phyloP scores from a whole-genome alignment of 1,140 invertebrate genomes.

The Laodelphax striatellus region DNA sequence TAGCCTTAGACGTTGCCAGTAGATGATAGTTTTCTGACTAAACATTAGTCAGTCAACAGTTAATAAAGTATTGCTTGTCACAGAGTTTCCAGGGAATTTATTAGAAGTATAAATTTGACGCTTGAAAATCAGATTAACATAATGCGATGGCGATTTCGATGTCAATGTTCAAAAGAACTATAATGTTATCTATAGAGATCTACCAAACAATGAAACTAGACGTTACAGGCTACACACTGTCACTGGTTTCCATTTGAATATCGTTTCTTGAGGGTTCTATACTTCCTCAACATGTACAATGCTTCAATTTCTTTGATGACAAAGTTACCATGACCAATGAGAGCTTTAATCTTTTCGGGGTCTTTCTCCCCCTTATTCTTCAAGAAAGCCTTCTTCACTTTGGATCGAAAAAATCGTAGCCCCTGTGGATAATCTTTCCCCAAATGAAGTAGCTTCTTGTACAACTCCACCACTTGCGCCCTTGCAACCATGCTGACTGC shows the following conservation, averaged over 20 bases:
- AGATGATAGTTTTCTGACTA: no score
- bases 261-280: constrained; percentile 74
- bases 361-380: constrained; percentile 75
- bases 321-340: constrained; percentile 72
- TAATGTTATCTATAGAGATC: no score
- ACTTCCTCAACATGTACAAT: constrained; percentile 86
- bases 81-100: no score
- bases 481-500: not conserved
- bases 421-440: constrained; percentile 84
- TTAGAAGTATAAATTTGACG: no score
- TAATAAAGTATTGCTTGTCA: no score
- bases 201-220: no score
- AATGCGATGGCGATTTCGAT: no score
- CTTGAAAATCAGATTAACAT: no score
- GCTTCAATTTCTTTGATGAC: constrained; percentile 91
- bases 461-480: not conserved
- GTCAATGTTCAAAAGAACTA: no score
- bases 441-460: constrained; percentile 51
- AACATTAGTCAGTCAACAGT: no score
- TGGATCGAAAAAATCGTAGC: constrained; percentile 62
- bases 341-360: constrained; percentile 59
- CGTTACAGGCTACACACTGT: no score
- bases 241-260: constrained; percentile 47
- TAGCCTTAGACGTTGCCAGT: no score
- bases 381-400: constrained; percentile 65